Evolutionary conservation across 2,888 invertebrate species (phyloP).

Genomic region (Leptopilina myrica): DNA sequence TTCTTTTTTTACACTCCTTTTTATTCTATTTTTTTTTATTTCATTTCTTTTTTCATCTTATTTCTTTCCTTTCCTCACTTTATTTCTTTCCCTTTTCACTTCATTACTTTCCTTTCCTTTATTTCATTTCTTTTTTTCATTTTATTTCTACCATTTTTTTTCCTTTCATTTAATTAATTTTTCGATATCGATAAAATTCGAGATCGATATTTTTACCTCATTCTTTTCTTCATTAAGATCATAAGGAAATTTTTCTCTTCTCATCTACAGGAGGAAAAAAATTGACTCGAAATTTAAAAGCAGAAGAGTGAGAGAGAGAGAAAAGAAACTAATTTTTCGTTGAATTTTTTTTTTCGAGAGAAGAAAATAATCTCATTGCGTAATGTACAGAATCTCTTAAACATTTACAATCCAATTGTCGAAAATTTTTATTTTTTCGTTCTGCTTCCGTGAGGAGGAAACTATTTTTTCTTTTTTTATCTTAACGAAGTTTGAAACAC

Average conservation of each 20-base stretch:
- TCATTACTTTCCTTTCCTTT: neutral
- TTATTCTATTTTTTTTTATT: slow-evolving; percentile 22
- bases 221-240: neutral
- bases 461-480: neutral
- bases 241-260: neutral
- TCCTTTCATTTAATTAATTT: too few species aligned
- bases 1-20: slow-evolving; percentile 9
- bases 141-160: too few species aligned
- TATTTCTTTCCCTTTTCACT: too few species aligned
- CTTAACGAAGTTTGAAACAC: slow-evolving; percentile 23
- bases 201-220: too few species aligned
- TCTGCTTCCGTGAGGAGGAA: too few species aligned
- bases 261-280: neutral
- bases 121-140: too few species aligned
- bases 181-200: too few species aligned
- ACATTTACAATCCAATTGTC: slow-evolving; percentile 28
- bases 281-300: neutral
- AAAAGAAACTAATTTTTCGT: neutral
- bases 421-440: neutral
- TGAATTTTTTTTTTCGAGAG: neutral
- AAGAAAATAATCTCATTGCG: slow-evolving; percentile 37
- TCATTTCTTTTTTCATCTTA: neutral
- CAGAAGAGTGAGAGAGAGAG: neutral
- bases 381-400: slow-evolving; percentile 25
- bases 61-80: too few species aligned